Conservation (phyloP, 2,888 invertebrate species). For the Boloria euphrosyne region DNA sequence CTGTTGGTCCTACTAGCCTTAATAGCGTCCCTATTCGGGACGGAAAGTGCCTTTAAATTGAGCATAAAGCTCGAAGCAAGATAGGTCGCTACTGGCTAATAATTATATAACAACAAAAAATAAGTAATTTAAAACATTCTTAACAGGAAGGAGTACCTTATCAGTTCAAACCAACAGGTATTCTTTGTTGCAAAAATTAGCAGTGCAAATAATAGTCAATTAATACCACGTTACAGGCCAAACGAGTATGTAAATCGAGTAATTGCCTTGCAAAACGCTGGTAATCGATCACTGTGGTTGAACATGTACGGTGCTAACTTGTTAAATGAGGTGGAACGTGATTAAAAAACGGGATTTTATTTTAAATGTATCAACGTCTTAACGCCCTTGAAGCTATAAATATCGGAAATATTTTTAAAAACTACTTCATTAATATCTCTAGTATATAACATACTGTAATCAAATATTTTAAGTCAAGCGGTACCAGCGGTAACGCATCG, state of each 20-base stretch:
- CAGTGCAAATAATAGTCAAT: slow-evolving; percentile 11
- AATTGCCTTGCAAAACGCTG: slow-evolving; percentile 36
- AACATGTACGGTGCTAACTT: slow-evolving; percentile 27
- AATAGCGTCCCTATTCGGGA: no score
- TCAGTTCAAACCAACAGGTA: not conserved
- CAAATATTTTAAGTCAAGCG: no score
- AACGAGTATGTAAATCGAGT: slow-evolving; percentile 32
- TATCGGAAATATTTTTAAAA: no score
- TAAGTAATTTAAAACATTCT: not conserved
- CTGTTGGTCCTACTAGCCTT: no score
- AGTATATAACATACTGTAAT: no score
- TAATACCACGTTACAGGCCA: slow-evolving; percentile 25
- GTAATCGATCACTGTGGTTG: slow-evolving; percentile 19
- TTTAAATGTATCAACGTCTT: not conserved
- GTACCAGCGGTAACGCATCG: no score
- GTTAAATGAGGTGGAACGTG: slow-evolving; percentile 21
- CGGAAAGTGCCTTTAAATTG: no score
- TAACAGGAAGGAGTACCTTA: no score
- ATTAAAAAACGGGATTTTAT: slow-evolving; percentile 5
- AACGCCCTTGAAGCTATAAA: not conserved
- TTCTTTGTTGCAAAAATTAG: slow-evolving; percentile 30
- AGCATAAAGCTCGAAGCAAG: no score
- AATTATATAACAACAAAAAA: not conserved
- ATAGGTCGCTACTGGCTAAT: no score
- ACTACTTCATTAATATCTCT: no score